These are phyloP conservation scores for Gouania willdenowi DNA, from an alignment of 2,797 vertebrate species.

Conservation along the genomic window DNA sequence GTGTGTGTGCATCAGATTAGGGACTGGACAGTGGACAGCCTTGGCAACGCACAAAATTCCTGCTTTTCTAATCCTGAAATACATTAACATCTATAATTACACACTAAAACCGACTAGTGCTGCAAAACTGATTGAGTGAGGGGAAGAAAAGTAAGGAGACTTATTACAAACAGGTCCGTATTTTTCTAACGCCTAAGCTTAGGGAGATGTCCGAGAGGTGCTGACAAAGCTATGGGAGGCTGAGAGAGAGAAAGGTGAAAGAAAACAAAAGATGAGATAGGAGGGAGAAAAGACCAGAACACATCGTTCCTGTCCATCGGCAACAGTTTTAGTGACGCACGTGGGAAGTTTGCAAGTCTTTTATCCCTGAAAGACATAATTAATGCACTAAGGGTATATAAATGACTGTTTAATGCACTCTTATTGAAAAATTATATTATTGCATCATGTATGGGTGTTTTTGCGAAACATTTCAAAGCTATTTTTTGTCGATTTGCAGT, in stretches of 20 bases:
- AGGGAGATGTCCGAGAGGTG: conserved; percentile 9
- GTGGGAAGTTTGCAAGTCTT: too few relatives aligned
- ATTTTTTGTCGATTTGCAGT: too few relatives aligned
- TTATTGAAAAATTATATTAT: too few relatives aligned
- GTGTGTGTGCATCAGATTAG: too few relatives aligned
- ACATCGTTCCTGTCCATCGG: conserved; percentile 24
- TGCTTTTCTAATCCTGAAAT: conserved; percentile 61
- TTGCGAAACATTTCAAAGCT: too few relatives aligned
- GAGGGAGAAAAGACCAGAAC: conserved; percentile 15
- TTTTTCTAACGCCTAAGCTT: too few relatives aligned
- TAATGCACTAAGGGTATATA: too few relatives aligned
- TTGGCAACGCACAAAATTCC: conserved; percentile 24
- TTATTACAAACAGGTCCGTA: too few relatives aligned
- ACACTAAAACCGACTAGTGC: conserved; percentile 63
- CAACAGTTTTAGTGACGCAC: conserved; percentile 41
- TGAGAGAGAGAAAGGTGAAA: background rate
- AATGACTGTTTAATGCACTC: too few relatives aligned
- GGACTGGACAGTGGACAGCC: conserved; percentile 31
- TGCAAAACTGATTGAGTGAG: conserved; percentile 39
- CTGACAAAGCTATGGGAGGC: conserved; percentile 30
- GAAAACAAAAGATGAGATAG: conserved; percentile 6
- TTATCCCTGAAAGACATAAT: too few relatives aligned
- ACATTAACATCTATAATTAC: conserved; percentile 69
- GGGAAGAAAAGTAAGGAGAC: too few relatives aligned
- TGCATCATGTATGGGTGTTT: too few relatives aligned